These are phyloP conservation scores for Eretmochelys imbricata DNA, from an alignment of 2,113 vertebrate genomes.

Conservation along the genomic window DNA sequence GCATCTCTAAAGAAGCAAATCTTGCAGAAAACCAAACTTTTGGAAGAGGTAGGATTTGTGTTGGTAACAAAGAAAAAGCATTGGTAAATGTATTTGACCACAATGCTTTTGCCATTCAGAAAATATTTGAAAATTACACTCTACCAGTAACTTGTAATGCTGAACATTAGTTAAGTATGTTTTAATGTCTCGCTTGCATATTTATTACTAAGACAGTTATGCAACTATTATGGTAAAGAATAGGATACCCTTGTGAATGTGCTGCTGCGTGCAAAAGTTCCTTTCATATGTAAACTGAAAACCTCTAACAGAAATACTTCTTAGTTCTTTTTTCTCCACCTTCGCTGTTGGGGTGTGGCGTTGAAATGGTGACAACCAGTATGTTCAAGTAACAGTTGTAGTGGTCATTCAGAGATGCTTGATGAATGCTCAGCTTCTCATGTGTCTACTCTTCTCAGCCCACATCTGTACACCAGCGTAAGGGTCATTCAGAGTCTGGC, in stretches of 20 bases:
- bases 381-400: not conserved
- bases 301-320: not conserved
- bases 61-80: not conserved
- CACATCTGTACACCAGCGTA: not conserved
- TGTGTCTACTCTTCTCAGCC: not conserved
- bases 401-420: not conserved
- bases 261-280: not conserved
- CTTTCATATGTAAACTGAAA: not conserved
- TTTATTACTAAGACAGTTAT: not conserved
- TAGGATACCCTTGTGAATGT: not conserved
- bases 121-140: not conserved
- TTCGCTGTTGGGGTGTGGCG: not conserved
- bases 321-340: not conserved
- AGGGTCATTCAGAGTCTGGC: not conserved
- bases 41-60: constrained; percentile 85
- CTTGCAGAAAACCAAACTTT: constrained; percentile 84
- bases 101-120: not conserved
- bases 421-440: not conserved
- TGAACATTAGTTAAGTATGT: not conserved
- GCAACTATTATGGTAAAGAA: not conserved
- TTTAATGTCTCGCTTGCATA: not conserved
- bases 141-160: not conserved
- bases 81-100: not conserved
- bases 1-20: constrained; percentile 92
- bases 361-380: not conserved